Percentiles rank a stretch among this genome's conserved stretches.
Conservation (phyloP, 2,888 invertebrate genomes). For the Eurytoma californica region DNA sequence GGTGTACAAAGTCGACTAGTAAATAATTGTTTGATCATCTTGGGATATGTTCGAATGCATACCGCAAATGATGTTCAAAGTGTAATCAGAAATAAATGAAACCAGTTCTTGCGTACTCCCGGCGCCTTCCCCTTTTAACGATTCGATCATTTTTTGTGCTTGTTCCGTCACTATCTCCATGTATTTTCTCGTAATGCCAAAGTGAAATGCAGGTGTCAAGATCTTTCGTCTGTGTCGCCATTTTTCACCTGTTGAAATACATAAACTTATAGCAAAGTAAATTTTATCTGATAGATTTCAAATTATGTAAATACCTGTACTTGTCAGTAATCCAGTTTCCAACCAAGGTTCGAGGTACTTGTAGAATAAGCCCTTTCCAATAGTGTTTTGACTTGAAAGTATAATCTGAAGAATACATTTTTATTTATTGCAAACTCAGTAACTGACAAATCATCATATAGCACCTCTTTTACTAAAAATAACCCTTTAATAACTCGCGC, state of each 20-base stretch:
- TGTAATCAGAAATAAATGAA: slow-evolving; percentile 46
- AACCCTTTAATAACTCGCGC: too few species aligned
- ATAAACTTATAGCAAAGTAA: too few species aligned
- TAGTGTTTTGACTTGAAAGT: slow-evolving; percentile 42
- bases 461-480: too few species aligned
- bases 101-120: slow-evolving; percentile 41
- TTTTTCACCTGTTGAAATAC: not conserved
- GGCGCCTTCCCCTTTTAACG: slow-evolving; percentile 43
- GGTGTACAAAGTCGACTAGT: not conserved
- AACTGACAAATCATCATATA: too few species aligned
- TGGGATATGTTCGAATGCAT: not conserved
- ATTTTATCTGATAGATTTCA: too few species aligned
- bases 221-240: slow-evolving; percentile 54
- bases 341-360: slow-evolving; percentile 51
- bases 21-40: not conserved
- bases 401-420: slow-evolving; percentile 1
- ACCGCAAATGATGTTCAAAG: slow-evolving; percentile 56
- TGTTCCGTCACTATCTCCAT: slow-evolving; percentile 44
- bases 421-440: too few species aligned
- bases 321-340: slow-evolving; percentile 56
- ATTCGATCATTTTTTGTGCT: slow-evolving; percentile 34
- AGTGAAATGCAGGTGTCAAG: slow-evolving; percentile 52
- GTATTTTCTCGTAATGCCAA: slow-evolving; percentile 47
- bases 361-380: slow-evolving; percentile 54
- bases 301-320: slow-evolving; percentile 40